Conservation (phyloP, 1,140 invertebrate species). For the Parasteatoda tepidariorum region DNA sequence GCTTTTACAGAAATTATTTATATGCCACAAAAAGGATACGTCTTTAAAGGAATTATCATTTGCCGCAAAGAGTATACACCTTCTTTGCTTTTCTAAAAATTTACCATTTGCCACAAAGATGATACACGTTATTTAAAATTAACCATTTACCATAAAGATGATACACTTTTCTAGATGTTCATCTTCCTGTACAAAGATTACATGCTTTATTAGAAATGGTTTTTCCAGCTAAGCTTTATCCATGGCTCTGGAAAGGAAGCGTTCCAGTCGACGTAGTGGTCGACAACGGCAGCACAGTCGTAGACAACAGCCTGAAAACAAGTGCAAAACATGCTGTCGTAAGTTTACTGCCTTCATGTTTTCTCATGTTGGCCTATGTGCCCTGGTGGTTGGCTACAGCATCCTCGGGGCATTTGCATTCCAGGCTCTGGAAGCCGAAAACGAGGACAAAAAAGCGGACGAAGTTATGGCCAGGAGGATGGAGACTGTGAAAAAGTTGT, state of each 20-base stretch:
- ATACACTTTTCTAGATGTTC: too few species aligned
- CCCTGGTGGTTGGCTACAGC: conserved; percentile 88
- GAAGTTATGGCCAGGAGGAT: conserved; percentile 79
- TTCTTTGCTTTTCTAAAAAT: too few species aligned
- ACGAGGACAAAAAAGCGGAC: conserved; percentile 81
- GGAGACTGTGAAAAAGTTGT: conserved; percentile 82
- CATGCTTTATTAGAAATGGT: too few species aligned
- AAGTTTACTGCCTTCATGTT: conserved; percentile 87
- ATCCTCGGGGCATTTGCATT: conserved; percentile 88
- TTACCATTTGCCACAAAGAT: too few species aligned
- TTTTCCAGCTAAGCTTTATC: too few species aligned
- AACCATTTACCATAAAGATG: too few species aligned
- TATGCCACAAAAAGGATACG: too few species aligned
- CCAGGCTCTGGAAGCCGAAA: conserved; percentile 78
- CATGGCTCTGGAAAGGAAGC: conserved; percentile 51
- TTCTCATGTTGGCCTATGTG: conserved; percentile 87
- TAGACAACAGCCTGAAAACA: conserved; percentile 63
- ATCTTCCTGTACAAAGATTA: too few species aligned
- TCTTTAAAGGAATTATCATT: too few species aligned
- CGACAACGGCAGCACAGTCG: background rate
- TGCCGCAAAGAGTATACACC: too few species aligned
- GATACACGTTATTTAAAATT: too few species aligned
- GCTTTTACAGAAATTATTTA: too few species aligned
- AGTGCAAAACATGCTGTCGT: conserved; percentile 81
- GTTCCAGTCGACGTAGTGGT: conserved; percentile 19